phyloP scores from a whole-genome alignment of 2,888 invertebrate species.

The Myathropa florea region DNA sequence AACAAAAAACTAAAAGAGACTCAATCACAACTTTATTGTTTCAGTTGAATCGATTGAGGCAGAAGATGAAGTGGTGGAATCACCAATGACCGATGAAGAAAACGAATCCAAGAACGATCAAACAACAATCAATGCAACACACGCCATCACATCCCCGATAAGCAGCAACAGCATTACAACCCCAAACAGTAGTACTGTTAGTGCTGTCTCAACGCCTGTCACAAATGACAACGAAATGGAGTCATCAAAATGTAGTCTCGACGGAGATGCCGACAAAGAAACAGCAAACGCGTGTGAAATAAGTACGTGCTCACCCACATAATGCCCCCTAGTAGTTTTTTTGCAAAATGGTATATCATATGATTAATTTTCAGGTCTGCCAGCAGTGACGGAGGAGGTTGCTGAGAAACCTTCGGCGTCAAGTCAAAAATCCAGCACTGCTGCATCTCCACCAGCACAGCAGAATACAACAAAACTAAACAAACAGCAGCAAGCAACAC shows the following conservation, averaged over 20 bases:
- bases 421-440: neutral
- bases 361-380: conserved; percentile 64
- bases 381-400: neutral
- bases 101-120: neutral
- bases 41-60: conserved; percentile 65
- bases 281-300: conserved; percentile 18
- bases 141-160: neutral
- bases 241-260: neutral
- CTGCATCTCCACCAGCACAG: conserved; percentile 49
- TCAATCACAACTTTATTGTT: conserved; percentile 69
- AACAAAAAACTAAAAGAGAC: conserved; percentile 35
- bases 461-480: conserved; percentile 5
- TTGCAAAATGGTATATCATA: conserved; percentile 14
- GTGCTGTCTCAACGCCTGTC: neutral
- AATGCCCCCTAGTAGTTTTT: neutral
- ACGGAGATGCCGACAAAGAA: conserved; percentile 1
- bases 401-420: neutral
- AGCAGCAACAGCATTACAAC: neutral
- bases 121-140: conserved; percentile 1
- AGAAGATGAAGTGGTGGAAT: conserved; percentile 8
- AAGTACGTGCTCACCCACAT: conserved; percentile 42
- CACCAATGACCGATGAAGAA: conserved; percentile 21
- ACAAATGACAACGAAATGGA: conserved; percentile 5
- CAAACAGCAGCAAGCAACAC: conserved; percentile 1
- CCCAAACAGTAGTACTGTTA: neutral